phyloP scores from a whole-genome alignment of 2,888 invertebrate species.

The Lucinisca nassula region DNA sequence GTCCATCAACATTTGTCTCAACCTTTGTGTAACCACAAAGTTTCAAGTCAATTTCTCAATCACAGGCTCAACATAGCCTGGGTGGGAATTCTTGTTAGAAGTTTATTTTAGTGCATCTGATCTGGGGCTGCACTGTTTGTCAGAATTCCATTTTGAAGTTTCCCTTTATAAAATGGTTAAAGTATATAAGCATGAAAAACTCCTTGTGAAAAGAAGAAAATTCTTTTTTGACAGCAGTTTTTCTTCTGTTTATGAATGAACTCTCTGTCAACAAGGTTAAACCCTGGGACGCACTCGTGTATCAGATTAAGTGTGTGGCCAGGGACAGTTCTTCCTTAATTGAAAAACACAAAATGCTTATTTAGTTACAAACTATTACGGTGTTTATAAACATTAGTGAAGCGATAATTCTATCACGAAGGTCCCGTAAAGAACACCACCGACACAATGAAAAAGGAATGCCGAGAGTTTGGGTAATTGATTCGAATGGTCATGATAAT shows the following conservation, averaged over 20 bases:
- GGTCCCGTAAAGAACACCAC: constrained; percentile 44
- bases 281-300: constrained; percentile 16
- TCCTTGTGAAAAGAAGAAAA: no score
- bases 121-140: no score
- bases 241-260: neutral
- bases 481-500: constrained; percentile 58
- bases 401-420: constrained; percentile 40
- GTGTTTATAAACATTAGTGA: constrained; percentile 1
- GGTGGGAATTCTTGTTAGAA: no score
- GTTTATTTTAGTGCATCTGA: no score
- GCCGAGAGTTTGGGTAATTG: constrained; percentile 49
- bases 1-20: no score
- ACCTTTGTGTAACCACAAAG: no score
- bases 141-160: no score
- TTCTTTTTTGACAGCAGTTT: no score
- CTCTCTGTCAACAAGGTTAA: neutral
- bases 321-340: constrained; percentile 40
- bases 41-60: no score
- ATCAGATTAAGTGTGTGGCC: constrained; percentile 57
- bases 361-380: constrained; percentile 41
- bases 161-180: no score
- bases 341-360: constrained; percentile 60
- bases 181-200: no score
- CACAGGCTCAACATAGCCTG: no score
- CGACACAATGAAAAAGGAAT: constrained; percentile 52